Percentiles rank a stretch among this genome's conserved stretches.
Evolutionary conservation across 2,888 invertebrate species (phyloP).

Genomic region (Cephus runcator): DNA sequence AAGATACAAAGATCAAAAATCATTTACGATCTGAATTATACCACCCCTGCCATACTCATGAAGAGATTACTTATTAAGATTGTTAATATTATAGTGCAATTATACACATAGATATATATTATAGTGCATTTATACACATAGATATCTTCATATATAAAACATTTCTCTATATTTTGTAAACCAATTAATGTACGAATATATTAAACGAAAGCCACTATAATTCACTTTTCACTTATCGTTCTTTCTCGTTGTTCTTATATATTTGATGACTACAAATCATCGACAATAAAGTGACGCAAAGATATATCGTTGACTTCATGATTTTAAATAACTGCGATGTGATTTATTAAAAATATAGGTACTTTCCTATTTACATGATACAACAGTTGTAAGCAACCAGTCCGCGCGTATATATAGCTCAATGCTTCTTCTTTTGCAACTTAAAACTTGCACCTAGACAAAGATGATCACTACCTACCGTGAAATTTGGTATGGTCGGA

Average conservation of each 20-base stretch:
- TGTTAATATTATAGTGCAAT: neutral
- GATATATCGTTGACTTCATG: neutral
- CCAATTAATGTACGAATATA: neutral
- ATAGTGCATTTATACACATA: neutral
- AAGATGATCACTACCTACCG: constrained; percentile 86
- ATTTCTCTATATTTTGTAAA: neutral
- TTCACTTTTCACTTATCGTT: neutral
- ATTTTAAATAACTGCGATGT: neutral
- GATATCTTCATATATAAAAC: neutral
- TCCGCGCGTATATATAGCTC: neutral
- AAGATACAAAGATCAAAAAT: neutral
- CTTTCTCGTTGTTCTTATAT: neutral
- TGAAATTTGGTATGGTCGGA: constrained; percentile 78
- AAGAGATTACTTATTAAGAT: neutral
- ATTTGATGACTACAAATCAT: neutral
- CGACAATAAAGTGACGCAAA: neutral
- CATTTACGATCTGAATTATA: neutral
- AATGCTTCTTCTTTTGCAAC: constrained; percentile 59
- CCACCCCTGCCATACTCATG: neutral
- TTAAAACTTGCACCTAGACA: constrained; percentile 80
- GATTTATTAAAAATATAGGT: constrained; percentile 3
- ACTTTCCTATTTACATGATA: constrained; percentile 1
- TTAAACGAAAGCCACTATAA: neutral
- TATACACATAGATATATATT: neutral
- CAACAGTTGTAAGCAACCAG: neutral